These are phyloP conservation scores for Biston betularia DNA, from an alignment of 2,888 invertebrate species.

Conservation along the genomic window DNA sequence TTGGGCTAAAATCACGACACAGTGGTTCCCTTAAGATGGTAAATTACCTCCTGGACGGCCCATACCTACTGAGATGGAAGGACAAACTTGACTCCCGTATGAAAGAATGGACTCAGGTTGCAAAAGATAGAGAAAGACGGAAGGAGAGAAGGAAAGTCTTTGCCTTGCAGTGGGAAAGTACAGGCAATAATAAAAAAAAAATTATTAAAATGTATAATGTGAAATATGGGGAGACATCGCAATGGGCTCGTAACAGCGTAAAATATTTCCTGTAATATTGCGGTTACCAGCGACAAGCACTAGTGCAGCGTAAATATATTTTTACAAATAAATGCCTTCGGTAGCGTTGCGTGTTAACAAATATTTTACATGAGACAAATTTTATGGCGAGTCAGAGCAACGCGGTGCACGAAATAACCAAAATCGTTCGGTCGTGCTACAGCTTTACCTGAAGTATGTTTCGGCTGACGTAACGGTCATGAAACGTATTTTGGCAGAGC, in stretches of 20 bases:
- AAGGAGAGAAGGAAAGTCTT: no score
- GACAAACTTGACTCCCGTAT: no score
- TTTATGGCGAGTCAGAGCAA: conserved; percentile 20
- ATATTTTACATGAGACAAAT: conserved; percentile 33
- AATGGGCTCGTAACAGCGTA: conserved; percentile 66
- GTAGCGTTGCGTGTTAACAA: conserved; percentile 32
- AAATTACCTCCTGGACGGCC: no score
- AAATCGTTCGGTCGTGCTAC: conserved; percentile 61
- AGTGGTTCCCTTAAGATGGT: no score
- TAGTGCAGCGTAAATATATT: conserved; percentile 70
- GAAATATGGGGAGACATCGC: conserved; percentile 63
- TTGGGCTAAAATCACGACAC: no score
- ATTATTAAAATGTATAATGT: conserved; percentile 61
- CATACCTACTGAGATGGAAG: no score
- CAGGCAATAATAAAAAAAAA: no score
- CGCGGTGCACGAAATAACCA: conserved; percentile 54
- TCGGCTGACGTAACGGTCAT: conserved; percentile 82
- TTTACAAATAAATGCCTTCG: conserved; percentile 51
- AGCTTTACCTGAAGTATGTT: conserved; percentile 82
- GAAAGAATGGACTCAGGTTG: no score
- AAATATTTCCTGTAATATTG: conserved; percentile 75
- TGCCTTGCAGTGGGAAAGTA: no score
- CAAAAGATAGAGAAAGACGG: no score
- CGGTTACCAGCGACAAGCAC: conserved; percentile 73
- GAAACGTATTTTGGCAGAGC: conserved; percentile 85